These are phyloP conservation scores for Motacilla alba DNA, from an alignment of 2,113 vertebrate genomes.

Conservation along the genomic window DNA sequence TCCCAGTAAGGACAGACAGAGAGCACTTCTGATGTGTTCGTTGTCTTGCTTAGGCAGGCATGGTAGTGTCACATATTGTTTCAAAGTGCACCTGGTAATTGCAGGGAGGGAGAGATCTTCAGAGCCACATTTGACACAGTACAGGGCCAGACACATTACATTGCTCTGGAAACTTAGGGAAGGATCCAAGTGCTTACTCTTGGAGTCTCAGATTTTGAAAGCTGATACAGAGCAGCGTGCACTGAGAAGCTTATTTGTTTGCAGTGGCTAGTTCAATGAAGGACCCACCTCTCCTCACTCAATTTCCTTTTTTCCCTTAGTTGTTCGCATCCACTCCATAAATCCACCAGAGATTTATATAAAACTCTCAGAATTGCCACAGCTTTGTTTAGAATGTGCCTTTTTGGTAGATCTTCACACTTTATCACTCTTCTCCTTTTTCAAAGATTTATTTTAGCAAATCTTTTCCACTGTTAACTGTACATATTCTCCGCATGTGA, in stretches of 20 bases:
- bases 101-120: background rate
- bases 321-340: background rate
- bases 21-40: background rate
- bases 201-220: background rate
- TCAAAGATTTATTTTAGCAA: background rate
- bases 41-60: background rate
- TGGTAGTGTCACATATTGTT: fast-evolving
- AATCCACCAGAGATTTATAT: background rate
- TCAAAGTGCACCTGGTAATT: background rate
- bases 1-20: background rate
- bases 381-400: background rate
- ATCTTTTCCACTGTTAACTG: background rate
- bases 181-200: fast-evolving
- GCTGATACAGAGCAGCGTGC: background rate
- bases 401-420: background rate
- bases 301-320: background rate
- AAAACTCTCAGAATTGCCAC: background rate
- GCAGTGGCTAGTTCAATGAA: background rate
- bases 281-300: background rate
- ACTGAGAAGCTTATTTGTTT: background rate
- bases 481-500: background rate
- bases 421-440: background rate
- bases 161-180: background rate
- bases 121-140: fast-evolving
- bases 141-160: background rate